Evolutionary conservation across 2,797 vertebrate genomes (phyloP), one percentile per base, ranked within the genome.

Genomic region (Nannoperca australis): DNA sequence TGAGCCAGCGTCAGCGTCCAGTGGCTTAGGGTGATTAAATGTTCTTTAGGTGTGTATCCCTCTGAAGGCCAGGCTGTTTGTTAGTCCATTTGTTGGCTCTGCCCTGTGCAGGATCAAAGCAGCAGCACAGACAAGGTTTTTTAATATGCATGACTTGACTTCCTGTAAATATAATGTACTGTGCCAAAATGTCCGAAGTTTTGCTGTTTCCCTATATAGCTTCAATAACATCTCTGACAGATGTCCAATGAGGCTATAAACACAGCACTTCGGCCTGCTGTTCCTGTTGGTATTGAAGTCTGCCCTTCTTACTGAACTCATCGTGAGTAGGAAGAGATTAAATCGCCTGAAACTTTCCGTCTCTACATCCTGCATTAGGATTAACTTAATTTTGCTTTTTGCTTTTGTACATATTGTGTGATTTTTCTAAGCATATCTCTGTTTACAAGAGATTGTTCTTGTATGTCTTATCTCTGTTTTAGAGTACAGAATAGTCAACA

Each of bases 21-120:
- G 73, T 81, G 80, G 85, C 69, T 92, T 85, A 81, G 53, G 56
- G 82, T 90, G 90, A 92, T 93, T 85, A 89, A 89, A 83, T 67
- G 64, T 77, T 85, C 79, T 90, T 89, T 86, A 87, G 89, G 89
- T 87, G 87, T 78, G 73, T 74, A 59, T 89, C 70, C 81, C 78
- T 76, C 72, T 76, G 50, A 73, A 70, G 73, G 79, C 88, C 53
- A 7, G 65, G 65, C 77, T 81, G 87, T 85, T 84, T 78, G 70
- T 83, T 84, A 70, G 88, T 82, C 83, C 69, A 53, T 88, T 84
- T 84, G 82, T 89, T 82, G 63, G 63, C 77, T 82, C 62, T 85
- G 77, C 70, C 20, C 40, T 63, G 68, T 73, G 78, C 55, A 59
- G 79, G 81, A 89, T 84, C 73, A 85, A 83, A 88, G 74, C 82